Evolutionary conservation across 2,113 vertebrate genomes (phyloP).

Genomic region (Copsychus sechellarum): DNA sequence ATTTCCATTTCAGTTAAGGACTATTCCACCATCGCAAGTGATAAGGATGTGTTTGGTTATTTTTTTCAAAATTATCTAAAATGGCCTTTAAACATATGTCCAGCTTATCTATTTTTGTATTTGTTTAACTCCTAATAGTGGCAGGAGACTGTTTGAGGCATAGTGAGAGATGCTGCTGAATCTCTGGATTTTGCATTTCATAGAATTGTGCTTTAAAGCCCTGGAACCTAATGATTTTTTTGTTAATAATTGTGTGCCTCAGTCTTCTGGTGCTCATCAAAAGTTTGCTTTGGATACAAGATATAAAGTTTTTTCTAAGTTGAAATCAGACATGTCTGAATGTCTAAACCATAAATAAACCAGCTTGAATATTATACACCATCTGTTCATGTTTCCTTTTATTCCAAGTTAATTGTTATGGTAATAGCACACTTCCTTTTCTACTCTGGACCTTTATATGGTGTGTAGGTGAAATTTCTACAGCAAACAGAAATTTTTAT

Average conservation of each 20-base stretch:
- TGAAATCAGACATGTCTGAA: neutral
- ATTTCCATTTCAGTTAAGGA: neutral
- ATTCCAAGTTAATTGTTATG: neutral
- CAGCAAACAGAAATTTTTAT: neutral
- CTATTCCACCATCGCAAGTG: neutral
- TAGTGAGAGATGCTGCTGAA: neutral
- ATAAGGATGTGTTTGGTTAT: conserved; percentile 9
- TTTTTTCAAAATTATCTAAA: neutral
- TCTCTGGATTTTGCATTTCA: neutral
- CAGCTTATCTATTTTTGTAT: neutral
- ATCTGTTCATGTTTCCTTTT: neutral
- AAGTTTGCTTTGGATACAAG: neutral
- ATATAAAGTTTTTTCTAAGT: neutral
- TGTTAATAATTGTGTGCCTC: neutral
- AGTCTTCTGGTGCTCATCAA: neutral
- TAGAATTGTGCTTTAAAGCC: neutral
- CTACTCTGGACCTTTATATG: neutral
- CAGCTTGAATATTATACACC: neutral
- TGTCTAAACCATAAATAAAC: neutral
- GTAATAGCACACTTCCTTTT: neutral
- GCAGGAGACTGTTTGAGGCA: neutral
- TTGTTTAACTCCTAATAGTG: neutral
- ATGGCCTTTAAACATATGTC: neutral
- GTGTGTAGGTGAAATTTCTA: neutral
- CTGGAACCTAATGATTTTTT: neutral